Conservation (phyloP, 37 sponge, comb jelly and placozoan species). For the Spongia lamella region DNA sequence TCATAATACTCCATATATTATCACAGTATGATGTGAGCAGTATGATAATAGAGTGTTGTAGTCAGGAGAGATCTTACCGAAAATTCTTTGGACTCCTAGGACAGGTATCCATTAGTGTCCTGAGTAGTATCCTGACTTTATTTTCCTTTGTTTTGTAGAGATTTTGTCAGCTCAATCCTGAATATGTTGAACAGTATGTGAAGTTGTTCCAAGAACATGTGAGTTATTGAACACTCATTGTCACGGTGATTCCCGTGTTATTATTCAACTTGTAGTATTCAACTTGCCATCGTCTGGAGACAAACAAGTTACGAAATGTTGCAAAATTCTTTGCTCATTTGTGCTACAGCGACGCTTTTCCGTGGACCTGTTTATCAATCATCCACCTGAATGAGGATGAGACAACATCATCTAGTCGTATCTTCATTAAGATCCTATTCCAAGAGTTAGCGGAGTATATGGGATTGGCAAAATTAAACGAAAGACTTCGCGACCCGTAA, state of each 20-base stretch:
- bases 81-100: conserved; percentile 87
- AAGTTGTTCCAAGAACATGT: conserved; percentile 82
- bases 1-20: background rate
- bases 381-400: conserved; percentile 96
- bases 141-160: conserved; percentile 54
- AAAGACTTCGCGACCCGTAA: conserved; percentile 86
- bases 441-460: conserved; percentile 95
- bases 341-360: conserved; percentile 93
- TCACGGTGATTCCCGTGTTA: no score
- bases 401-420: conserved; percentile 97
- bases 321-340: conserved; percentile 91
- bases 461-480: conserved; percentile 87
- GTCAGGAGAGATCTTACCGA: conserved; percentile 87
- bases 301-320: conserved; percentile 95
- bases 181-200: conserved; percentile 85
- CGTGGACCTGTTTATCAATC: conserved; percentile 91
- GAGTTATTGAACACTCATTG: background rate
- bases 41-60: conserved; percentile 92
- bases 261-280: conserved; percentile 51
- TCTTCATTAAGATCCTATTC: conserved; percentile 97
- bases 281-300: conserved; percentile 93
- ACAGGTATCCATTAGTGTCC: conserved; percentile 30
- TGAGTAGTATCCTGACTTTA: background rate
- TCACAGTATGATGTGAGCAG: conserved; percentile 65
- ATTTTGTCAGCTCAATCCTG: conserved; percentile 84